phyloP scores from a whole-genome alignment of 2,113 vertebrate species.

The Zapus hudsonius region DNA sequence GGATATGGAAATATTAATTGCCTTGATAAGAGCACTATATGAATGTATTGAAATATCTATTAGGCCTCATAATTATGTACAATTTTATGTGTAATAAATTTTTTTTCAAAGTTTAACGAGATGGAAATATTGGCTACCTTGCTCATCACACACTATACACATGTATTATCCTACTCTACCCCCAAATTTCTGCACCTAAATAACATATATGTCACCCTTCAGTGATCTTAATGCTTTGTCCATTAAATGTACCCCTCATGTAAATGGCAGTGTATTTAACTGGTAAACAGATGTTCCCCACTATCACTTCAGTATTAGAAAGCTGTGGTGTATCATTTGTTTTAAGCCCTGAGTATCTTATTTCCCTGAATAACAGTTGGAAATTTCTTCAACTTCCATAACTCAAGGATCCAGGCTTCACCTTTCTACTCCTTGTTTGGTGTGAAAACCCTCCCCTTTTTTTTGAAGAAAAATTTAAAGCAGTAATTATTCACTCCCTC shows the following conservation, averaged over 20 bases:
- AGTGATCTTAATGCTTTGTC: slow-evolving; percentile 83
- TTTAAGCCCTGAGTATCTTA: slow-evolving; percentile 79
- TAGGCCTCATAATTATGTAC: not conserved
- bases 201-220: slow-evolving; percentile 77
- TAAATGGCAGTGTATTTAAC: slow-evolving; percentile 81
- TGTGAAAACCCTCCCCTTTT: not conserved
- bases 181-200: not conserved
- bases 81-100: not conserved
- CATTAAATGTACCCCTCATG: slow-evolving; percentile 81
- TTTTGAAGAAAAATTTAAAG: not conserved
- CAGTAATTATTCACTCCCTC: not conserved
- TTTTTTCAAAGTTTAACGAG: not conserved
- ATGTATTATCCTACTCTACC: not conserved
- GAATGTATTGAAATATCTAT: not conserved
- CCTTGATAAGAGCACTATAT: not conserved
- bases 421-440: not conserved
- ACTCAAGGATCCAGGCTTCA: not conserved
- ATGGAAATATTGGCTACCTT: not conserved
- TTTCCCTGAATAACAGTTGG: slow-evolving; percentile 51
- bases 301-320: slow-evolving; percentile 77
- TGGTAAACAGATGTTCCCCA: slow-evolving; percentile 83
- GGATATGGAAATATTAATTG: not conserved
- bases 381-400: not conserved
- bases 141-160: not conserved
- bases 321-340: slow-evolving; percentile 72